Evolutionary conservation across 1,140 invertebrate genomes (phyloP).

Genomic region (Meloidogyne hapla): DNA sequence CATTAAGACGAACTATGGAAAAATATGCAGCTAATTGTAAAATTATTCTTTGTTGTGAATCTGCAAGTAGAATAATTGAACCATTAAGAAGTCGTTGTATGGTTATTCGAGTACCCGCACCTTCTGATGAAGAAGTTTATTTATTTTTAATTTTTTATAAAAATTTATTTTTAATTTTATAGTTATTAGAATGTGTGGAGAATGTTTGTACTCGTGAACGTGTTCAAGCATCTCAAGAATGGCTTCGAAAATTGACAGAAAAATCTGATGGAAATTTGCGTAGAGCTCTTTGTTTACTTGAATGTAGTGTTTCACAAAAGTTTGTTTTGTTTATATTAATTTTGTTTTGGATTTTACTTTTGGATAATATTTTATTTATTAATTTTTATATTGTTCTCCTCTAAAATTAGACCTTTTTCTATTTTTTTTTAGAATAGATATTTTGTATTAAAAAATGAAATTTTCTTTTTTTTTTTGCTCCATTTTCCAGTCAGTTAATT

Average conservation of each 20-base stretch:
- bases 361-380: slow-evolving; percentile 39
- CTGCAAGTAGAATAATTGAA: slow-evolving; percentile 87
- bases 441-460: too few species aligned
- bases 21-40: slow-evolving; percentile 94
- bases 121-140: slow-evolving; percentile 76
- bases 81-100: slow-evolving; percentile 92
- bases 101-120: slow-evolving; percentile 83
- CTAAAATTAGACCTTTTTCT: not conserved
- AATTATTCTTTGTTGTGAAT: slow-evolving; percentile 89
- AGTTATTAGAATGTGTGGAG: slow-evolving; percentile 67
- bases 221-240: slow-evolving; percentile 74
- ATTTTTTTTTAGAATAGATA: slow-evolving; percentile 22
- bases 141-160: slow-evolving; percentile 16
- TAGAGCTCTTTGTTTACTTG: slow-evolving; percentile 85
- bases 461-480: too few species aligned
- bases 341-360: too few species aligned
- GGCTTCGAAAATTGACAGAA: slow-evolving; percentile 78
- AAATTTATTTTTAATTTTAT: slow-evolving; percentile 5
- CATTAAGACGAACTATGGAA: slow-evolving; percentile 95
- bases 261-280: slow-evolving; percentile 86
- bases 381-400: slow-evolving; percentile 13
- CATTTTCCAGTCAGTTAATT: too few species aligned
- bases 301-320: slow-evolving; percentile 87
- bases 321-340: too few species aligned
- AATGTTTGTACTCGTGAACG: slow-evolving; percentile 82